Percentiles rank a stretch among this genome's conserved stretches.
These are phyloP conservation scores for Halyomorpha halys DNA, from an alignment of 1,140 invertebrate species.

Conservation along the genomic window DNA sequence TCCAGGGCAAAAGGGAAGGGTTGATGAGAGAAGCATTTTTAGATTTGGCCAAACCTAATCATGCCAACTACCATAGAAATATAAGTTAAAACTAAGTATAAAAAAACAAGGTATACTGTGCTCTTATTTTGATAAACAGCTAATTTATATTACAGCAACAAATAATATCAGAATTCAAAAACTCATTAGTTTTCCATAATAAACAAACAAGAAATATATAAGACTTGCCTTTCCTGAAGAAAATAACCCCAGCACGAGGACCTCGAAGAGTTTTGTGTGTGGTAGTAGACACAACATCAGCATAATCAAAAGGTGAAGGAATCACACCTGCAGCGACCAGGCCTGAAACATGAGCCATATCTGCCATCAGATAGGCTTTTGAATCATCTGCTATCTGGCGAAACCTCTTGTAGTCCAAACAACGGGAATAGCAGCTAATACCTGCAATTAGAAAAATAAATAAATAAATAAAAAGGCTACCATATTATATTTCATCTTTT, in stretches of 20 bases:
- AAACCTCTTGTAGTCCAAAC: constrained; percentile 81
- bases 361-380: constrained; percentile 80
- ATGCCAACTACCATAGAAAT: too few species aligned
- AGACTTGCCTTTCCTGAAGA: constrained; percentile 66
- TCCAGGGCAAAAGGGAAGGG: too few species aligned
- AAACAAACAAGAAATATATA: background rate
- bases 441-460: constrained; percentile 44
- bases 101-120: too few species aligned
- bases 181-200: background rate
- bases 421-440: constrained; percentile 75
- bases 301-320: constrained; percentile 84
- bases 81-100: too few species aligned
- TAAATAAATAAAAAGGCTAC: too few species aligned
- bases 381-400: constrained; percentile 77
- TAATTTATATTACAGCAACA: background rate
- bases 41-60: too few species aligned
- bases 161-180: background rate
- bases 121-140: too few species aligned
- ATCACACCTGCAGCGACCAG: constrained; percentile 78
- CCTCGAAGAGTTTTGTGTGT: constrained; percentile 93
- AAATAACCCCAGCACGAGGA: constrained; percentile 80
- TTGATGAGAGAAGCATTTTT: too few species aligned
- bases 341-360: constrained; percentile 93
- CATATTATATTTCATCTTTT: too few species aligned
- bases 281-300: constrained; percentile 90